Conservation (phyloP, 2,113 vertebrate genomes). For the Ranitomeya imitator region DNA sequence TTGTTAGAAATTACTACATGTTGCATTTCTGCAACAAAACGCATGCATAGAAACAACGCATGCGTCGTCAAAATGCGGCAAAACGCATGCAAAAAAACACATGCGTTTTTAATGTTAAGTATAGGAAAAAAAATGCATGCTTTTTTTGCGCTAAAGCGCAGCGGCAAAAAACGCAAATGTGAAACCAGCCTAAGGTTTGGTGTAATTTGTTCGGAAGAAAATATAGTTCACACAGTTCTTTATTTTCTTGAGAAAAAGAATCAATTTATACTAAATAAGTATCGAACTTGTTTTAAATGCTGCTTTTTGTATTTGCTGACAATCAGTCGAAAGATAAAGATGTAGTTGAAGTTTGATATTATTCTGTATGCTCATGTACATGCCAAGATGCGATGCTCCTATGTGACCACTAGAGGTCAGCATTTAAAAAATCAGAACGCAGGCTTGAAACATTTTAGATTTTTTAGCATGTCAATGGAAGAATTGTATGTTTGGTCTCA, state of each 20-base stretch:
- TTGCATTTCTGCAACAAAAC: no score
- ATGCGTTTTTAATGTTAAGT: no score
- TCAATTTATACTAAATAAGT: background rate
- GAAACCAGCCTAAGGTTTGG: background rate
- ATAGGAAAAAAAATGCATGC: no score
- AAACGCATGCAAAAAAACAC: no score
- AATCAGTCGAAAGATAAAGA: background rate
- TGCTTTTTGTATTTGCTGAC: background rate
- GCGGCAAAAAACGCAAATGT: no score
- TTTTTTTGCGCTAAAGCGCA: no score
- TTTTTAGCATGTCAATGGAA: background rate
- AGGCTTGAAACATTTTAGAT: background rate
- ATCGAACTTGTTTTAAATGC: background rate
- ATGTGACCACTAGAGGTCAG: conserved; percentile 19
- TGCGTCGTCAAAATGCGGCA: no score
- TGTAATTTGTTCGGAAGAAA: background rate
- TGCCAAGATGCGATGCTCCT: background rate
- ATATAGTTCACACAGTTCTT: background rate
- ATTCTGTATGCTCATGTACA: background rate
- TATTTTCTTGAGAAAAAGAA: background rate
- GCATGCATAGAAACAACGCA: no score
- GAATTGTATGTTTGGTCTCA: background rate
- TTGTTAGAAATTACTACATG: no score
- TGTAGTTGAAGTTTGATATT: background rate
- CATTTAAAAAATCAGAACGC: background rate